Conservation (phyloP, 53 echinoderm and acorn worm genomes). For the Stichopus horrens region DNA sequence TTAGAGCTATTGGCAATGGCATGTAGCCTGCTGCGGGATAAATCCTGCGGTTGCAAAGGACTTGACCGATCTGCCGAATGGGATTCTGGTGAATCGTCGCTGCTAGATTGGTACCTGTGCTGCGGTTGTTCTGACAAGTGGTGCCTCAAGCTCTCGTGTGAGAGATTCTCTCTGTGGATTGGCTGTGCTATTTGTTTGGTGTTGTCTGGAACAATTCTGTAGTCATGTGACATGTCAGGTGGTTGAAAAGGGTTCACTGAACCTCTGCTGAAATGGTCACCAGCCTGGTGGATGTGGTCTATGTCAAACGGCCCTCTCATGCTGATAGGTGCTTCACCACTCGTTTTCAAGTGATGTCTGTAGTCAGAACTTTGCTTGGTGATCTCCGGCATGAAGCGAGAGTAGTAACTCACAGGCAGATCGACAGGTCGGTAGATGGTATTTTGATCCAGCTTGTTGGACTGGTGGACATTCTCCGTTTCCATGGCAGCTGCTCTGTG, state of each 20-base stretch:
- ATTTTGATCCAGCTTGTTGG: not conserved
- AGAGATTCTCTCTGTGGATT: not conserved
- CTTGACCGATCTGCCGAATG: not conserved
- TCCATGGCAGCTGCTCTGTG: not conserved
- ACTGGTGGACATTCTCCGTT: not conserved
- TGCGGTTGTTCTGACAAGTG: not conserved
- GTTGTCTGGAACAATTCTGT: too few relatives aligned
- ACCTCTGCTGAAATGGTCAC: not conserved
- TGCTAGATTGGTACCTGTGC: not conserved
- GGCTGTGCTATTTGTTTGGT: slow-evolving; percentile 5
- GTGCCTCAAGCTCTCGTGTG: not conserved
- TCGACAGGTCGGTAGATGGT: not conserved
- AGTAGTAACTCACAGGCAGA: not conserved
- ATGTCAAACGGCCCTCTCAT: not conserved
- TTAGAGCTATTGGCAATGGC: not conserved
- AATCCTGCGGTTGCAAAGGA: slow-evolving; percentile 2
- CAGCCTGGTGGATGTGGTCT: not conserved
- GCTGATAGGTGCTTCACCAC: not conserved
- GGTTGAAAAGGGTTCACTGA: slow-evolving; percentile 2
- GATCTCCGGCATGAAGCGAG: not conserved
- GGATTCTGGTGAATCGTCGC: not conserved
- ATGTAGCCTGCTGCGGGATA: not conserved
- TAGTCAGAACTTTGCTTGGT: not conserved
- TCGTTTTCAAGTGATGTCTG: not conserved
- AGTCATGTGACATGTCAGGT: slow-evolving; percentile 13